Evolutionary conservation across 2,888 invertebrate species (phyloP), one percentile per base, ranked within the genome.

Genomic region (Notodonta ziczac): DNA sequence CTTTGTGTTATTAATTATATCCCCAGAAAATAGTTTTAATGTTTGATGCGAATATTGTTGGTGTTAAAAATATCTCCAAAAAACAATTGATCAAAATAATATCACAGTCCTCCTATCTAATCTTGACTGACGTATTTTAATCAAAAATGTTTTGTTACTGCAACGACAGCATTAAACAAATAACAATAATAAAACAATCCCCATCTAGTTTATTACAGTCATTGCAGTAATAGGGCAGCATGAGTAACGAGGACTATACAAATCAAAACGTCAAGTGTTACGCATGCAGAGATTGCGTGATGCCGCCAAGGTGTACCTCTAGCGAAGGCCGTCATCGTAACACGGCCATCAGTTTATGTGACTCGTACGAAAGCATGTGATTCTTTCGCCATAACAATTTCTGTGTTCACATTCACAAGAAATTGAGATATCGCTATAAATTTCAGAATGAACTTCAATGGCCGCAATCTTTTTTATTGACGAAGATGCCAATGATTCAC

Each of bases 271-370:
- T 55, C 57, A 64, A 61, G 62, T 58, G 57, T 66, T 68, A 76
- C 73, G 68, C 67, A 72, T 55, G 59, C 64, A 62, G 63, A 64
- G 63, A 61, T 68, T 59, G 65, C 65, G 63, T 69, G 69, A 62
- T 58, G 46, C 62, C 58, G 66, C 70, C 76, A 78, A 76, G 78
- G 78, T 70, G 70, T 67, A 72, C 77, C 67, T 69, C 73, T 72
- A 67, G 58, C 35, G 71, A 76, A 76, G 78, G 78, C 64, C 68
- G 71, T 69, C 64, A 39, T 16, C 44, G 57, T 57, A 55, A 57
- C 61, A 32, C 39, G 16, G 46, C 8, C n/a, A 50, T 57, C 39
- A 35, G 13, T 48, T 7, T n/a, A 14, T 53, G 35, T 53, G 53
- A 39, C 24, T 54, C n/a, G 54, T 54, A 14, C 35, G 35, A 39